Percentiles rank a stretch among this genome's conserved stretches.
These are phyloP conservation scores for Uloborus plumipes DNA, from an alignment of 2,888 invertebrate genomes.

Conservation along the genomic window DNA sequence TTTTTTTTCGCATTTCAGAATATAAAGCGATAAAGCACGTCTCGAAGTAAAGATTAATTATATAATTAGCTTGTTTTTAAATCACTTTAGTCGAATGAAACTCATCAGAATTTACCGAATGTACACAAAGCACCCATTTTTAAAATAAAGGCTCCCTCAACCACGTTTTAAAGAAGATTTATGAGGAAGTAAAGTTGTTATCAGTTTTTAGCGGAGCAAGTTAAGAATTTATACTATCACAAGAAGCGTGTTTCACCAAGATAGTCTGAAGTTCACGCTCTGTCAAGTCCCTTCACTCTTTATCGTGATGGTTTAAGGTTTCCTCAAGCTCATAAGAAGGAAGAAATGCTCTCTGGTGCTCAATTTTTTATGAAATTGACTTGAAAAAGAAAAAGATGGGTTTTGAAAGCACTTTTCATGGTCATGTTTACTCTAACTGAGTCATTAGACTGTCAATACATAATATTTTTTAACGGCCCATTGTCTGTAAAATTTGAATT, in stretches of 20 bases:
- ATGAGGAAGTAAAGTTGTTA: slow-evolving; percentile 48
- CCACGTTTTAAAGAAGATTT: slow-evolving; percentile 37
- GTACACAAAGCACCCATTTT: neutral
- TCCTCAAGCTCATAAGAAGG: too few species aligned
- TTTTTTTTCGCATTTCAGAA: neutral
- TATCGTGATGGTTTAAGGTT: slow-evolving; percentile 8
- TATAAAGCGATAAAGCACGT: too few species aligned
- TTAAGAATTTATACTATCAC: slow-evolving; percentile 23
- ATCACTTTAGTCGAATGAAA: neutral
- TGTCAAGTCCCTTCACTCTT: slow-evolving; percentile 26
- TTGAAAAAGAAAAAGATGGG: too few species aligned
- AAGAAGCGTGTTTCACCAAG: slow-evolving; percentile 33
- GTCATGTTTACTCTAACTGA: too few species aligned
- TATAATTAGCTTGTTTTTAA: slow-evolving; percentile 30
- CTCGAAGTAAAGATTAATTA: slow-evolving; percentile 25
- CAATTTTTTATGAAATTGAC: too few species aligned
- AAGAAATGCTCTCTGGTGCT: too few species aligned
- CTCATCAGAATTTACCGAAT: too few species aligned
- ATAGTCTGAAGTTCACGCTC: slow-evolving; percentile 45
- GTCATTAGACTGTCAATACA: too few species aligned
- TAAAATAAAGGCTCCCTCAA: slow-evolving; percentile 17
- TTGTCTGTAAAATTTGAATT: too few species aligned
- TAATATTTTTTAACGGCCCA: too few species aligned
- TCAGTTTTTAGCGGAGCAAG: slow-evolving; percentile 48
- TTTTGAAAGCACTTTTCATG: too few species aligned